Base-by-base conservation (phyloP, 1,140 invertebrate species). In the Neodiprion virginianus region DNA sequence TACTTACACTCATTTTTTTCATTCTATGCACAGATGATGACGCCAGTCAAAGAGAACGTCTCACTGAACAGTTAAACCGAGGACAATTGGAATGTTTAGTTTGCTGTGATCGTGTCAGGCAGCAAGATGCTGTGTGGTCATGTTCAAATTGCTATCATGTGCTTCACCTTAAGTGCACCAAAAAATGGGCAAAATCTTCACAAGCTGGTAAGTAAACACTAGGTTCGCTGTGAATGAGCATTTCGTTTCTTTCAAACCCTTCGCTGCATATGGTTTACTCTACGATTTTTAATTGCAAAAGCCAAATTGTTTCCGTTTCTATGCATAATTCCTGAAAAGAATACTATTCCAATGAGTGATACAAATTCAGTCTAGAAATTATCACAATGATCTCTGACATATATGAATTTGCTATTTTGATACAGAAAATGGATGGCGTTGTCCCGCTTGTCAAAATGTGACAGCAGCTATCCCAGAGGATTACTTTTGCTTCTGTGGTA, bases 111-210 rank as follows among this genome's bases (percentile, higher is more conserved):
- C 87, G 90, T 66, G 93, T 99, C 48, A 92, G 93, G 75, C 92
- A 95, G 74, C 90, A 90, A 48, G 93, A 97, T 80, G 88, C 92
- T 10, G 93, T 97, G 48, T 99, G 98, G 98, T 95, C 93, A 14
- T 99, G 98, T 86, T 81, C 88, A 53, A 95, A 95, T 77, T 99
- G 98, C 81, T 98, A 93, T 87, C 95, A 98, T 83, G 94, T 98
- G 78, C 89, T 97, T 72, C 98, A 98, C 89, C 89, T 99, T 3
- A 91, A 92, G 73, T 99, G 98, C 85, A 94, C 96, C 61, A 93
- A 93, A 76, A 96, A 96, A 82, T 99, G 98, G 98, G 96, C 96
- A 1, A 91, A 91, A 70, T 94, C 94, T 53, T 96, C 95, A 23
- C 91, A 94, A 83, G 91, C 91, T 48, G 92, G 93, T 91, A 88